Conservation (phyloP, 1,140 invertebrate genomes). For the Ridgeia piscesae region DNA sequence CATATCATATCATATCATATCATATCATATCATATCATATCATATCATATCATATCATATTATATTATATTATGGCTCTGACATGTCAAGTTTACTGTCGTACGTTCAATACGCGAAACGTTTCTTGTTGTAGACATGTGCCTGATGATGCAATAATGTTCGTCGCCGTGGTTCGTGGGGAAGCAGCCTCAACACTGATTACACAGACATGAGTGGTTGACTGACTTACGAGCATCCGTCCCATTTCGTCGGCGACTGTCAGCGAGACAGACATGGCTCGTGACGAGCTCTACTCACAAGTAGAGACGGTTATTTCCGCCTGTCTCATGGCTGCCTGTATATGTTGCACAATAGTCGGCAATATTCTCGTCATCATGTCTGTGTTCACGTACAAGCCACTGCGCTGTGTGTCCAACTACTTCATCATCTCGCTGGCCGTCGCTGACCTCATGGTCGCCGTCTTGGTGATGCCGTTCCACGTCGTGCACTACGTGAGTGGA, state of each 20-base stretch:
- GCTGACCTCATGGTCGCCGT: conserved; percentile 96
- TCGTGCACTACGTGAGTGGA: conserved; percentile 82
- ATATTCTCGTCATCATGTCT: conserved; percentile 91
- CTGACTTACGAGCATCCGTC: neutral
- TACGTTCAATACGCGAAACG: too few species aligned
- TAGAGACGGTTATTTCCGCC: conserved; percentile 17
- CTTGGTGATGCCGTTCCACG: conserved; percentile 93
- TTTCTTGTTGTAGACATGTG: neutral
- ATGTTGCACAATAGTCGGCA: conserved; percentile 84
- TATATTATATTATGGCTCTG: too few species aligned
- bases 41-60: too few species aligned
- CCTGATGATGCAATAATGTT: neutral
- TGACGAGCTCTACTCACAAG: neutral
- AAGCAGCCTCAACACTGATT: neutral
- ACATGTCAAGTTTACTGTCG: too few species aligned
- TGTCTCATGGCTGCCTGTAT: conserved; percentile 66
- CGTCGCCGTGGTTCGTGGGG: neutral
- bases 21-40: too few species aligned
- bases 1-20: too few species aligned
- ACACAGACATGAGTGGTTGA: neutral
- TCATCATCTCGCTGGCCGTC: conserved; percentile 95
- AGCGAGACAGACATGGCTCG: neutral
- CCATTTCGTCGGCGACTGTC: neutral
- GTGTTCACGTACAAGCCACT: conserved; percentile 95
- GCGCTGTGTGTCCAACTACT: conserved; percentile 97